Percentiles rank a stretch among this genome's conserved stretches.
Conservation (phyloP, 1,140 invertebrate species). For the Anastrepha ludens region DNA sequence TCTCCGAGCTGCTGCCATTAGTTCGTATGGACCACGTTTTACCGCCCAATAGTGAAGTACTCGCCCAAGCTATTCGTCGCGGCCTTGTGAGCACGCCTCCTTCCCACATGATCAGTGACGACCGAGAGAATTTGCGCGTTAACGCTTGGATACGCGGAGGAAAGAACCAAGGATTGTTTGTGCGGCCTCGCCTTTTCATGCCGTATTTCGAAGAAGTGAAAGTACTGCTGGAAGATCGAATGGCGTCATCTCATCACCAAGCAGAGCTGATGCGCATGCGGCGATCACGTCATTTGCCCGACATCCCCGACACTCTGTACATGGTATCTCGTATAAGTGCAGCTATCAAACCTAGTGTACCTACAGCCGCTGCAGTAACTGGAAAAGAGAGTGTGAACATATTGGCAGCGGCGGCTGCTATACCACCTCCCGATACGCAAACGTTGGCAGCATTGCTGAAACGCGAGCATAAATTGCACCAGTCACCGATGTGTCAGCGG, state of each 20-base stretch:
- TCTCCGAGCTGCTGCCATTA: constrained; percentile 87
- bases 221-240: constrained; percentile 88
- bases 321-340: constrained; percentile 82
- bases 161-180: constrained; percentile 87
- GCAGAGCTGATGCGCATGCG: constrained; percentile 84
- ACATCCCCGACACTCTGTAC: constrained; percentile 95
- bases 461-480: constrained; percentile 88
- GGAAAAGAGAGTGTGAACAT: constrained; percentile 80
- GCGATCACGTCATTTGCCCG: constrained; percentile 80
- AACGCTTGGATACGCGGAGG: constrained; percentile 90
- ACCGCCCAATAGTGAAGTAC: constrained; percentile 88
- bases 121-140: constrained; percentile 81
- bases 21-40: constrained; percentile 93
- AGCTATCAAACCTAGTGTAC: constrained; percentile 74
- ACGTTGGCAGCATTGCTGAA: constrained; percentile 89
- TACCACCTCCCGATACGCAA: constrained; percentile 83
- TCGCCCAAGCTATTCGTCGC: constrained; percentile 86
- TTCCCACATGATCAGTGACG: constrained; percentile 89
- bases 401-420: constrained; percentile 78
- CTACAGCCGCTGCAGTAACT: constrained; percentile 76
- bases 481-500: constrained; percentile 85
- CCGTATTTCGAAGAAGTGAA: constrained; percentile 96
- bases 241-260: constrained; percentile 79
- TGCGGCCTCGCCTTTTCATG: constrained; percentile 91
- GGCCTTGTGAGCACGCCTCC: constrained; percentile 90